Conservation (phyloP, 2,888 invertebrate species). For the Patella depressa region DNA sequence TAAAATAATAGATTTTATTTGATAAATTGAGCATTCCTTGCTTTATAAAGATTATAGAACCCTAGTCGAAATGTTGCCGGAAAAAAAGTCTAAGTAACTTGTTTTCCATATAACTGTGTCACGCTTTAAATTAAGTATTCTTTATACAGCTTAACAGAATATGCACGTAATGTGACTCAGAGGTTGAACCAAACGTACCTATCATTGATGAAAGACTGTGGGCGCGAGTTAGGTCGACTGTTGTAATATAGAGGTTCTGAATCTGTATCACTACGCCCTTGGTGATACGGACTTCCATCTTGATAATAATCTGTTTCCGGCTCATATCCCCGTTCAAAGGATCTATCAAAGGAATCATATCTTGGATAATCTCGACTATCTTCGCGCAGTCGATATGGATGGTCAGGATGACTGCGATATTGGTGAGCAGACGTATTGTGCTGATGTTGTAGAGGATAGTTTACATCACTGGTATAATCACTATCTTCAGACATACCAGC, state of each 20-base stretch:
- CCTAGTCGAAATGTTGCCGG: no score
- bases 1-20: background rate
- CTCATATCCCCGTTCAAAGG: slow-evolving; percentile 40
- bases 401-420: slow-evolving; percentile 68
- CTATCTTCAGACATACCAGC: slow-evolving; percentile 92
- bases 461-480: slow-evolving; percentile 96
- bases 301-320: slow-evolving; percentile 33
- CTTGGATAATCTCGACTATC: slow-evolving; percentile 73
- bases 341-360: slow-evolving; percentile 45
- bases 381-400: slow-evolving; percentile 70
- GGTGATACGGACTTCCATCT: slow-evolving; percentile 50
- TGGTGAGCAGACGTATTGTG: slow-evolving; percentile 93
- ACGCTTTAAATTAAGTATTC: no score
- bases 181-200: slow-evolving; percentile 38
- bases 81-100: no score
- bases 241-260: slow-evolving; percentile 83
- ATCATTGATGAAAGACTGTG: slow-evolving; percentile 58
- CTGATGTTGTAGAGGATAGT: slow-evolving; percentile 83
- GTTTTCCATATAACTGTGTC: no score
- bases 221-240: slow-evolving; percentile 82
- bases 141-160: no score
- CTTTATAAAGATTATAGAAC: no score
- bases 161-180: no score
- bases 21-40: no score
- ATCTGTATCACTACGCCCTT: slow-evolving; percentile 68